Percentiles rank a stretch among this genome's conserved stretches.
phyloP scores from a whole-genome alignment of 2,113 vertebrate genomes.

The Acinonyx jubatus region DNA sequence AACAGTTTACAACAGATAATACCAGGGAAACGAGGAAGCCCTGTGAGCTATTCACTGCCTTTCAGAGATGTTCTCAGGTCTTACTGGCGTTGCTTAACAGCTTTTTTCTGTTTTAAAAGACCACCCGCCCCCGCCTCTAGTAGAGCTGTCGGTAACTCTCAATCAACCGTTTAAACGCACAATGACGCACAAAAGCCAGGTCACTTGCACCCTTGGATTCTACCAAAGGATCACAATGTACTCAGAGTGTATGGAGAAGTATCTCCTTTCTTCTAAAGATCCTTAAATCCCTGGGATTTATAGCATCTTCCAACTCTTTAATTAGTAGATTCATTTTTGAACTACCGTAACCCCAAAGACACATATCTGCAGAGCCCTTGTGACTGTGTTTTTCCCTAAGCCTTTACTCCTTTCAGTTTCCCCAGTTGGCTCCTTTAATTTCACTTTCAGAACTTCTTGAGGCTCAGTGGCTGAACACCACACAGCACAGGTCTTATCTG shows the following conservation, averaged over 20 bases:
- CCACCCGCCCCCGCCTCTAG: not conserved
- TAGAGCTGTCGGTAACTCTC: not conserved
- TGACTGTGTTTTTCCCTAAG: constrained; percentile 29
- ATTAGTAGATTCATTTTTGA: constrained; percentile 56
- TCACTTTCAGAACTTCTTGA: constrained; percentile 62
- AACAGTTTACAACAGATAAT: constrained; percentile 49
- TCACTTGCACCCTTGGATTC: constrained; percentile 36
- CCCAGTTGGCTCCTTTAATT: constrained; percentile 62
- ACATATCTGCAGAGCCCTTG: constrained; percentile 36
- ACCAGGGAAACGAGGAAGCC: constrained; percentile 30
- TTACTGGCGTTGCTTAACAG: constrained; percentile 14
- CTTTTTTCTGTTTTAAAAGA: constrained; percentile 53
- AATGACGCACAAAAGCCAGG: constrained; percentile 42
- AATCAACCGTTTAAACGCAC: not conserved
- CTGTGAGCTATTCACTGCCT: not conserved
- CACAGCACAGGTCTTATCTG: constrained; percentile 69
- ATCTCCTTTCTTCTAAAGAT: constrained; percentile 48
- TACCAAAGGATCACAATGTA: constrained; percentile 6
- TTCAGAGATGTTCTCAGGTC: constrained; percentile 14
- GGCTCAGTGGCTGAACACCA: constrained; percentile 7
- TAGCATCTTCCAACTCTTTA: constrained; percentile 51
- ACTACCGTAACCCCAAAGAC: constrained; percentile 48
- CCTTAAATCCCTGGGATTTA: constrained; percentile 45
- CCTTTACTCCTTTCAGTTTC: constrained; percentile 23
- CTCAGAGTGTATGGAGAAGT: not conserved